Evolutionary conservation across 1,140 invertebrate species (phyloP), one percentile per base, ranked within the genome.

Genomic region (Aphidius ervi): DNA sequence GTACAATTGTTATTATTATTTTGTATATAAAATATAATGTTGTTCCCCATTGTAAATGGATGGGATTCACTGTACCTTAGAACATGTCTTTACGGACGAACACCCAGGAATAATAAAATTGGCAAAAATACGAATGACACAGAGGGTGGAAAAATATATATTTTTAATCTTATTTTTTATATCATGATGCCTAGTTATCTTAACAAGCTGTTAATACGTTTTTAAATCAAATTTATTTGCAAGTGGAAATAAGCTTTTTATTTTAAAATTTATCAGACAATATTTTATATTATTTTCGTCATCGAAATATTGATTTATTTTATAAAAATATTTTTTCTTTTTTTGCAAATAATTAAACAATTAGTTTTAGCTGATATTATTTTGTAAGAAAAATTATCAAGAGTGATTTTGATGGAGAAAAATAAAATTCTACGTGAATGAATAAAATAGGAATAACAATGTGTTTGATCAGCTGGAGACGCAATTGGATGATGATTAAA

Each of bases 11-110:
- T 73, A 75, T 74, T 72, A 76, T 74, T 73, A 72, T 72, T 63
- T 63, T 57, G 58, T 31, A 16, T 16, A 16, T 16, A 60, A n/a
- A 42, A 54, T 6, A 6, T 8, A 16, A 16, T 46, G 64, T 58
- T 66, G 58, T 68, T 65, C 64, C 64, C 58, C 54, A 7, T 42
- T 16, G 5, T 7, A 1, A 5, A 54, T 16, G 16, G 6, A 31
- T 31, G 23, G 4, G 2, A 43, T 43, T 5, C 37, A n/a, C 39
- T 54, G 61, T 56, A 42, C 58, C 56, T 45, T 57, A 46, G 37
- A 64, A 70, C 69, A 67, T 64, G 68, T 77, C 74, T 70, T 78
- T 73, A 68, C 75, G 63, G 67, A 52, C 68, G 74, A 74, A 80
- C 78, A 76, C 78, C 66, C 61, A n/a, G 59, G 53, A 57, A 75